Percentiles rank a stretch among this genome's conserved stretches.
These are phyloP conservation scores for Leucoma salicis DNA, from an alignment of 2,888 invertebrate species.

Conservation along the genomic window DNA sequence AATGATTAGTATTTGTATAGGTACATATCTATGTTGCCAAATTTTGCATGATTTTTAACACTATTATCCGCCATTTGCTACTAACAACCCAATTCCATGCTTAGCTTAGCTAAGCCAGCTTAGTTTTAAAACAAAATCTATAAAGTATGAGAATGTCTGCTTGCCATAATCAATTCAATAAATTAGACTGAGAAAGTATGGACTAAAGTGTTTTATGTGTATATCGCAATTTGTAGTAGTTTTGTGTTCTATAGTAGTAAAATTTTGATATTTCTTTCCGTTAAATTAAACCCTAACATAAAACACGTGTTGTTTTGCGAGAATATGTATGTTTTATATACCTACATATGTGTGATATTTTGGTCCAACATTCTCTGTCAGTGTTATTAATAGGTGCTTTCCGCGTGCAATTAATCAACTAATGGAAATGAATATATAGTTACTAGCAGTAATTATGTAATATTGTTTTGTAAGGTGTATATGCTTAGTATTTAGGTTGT, in stretches of 20 bases:
- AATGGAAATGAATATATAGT: constrained; percentile 2
- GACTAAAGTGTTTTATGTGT: background rate
- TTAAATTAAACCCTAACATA: too few relatives aligned
- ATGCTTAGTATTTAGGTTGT: background rate
- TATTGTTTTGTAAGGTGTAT: background rate
- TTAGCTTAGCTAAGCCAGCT: too few relatives aligned
- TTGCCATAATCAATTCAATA: background rate
- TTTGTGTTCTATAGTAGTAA: background rate
- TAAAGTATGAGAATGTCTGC: background rate
- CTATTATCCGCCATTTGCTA: too few relatives aligned
- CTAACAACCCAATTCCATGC: too few relatives aligned
- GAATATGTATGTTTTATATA: too few relatives aligned
- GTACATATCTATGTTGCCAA: background rate
- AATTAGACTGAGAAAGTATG: background rate
- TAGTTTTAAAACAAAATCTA: background rate
- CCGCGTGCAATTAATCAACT: constrained; percentile 12
- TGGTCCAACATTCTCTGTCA: background rate
- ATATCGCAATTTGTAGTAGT: background rate
- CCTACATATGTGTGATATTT: too few relatives aligned
- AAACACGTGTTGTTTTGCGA: too few relatives aligned
- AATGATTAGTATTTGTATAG: background rate
- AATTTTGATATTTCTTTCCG: background rate
- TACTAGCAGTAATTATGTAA: background rate
- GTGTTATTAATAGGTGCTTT: constrained; percentile 1
- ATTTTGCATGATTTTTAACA: background rate